Percentiles rank a stretch among this genome's conserved stretches.
Evolutionary conservation across 2,797 vertebrate genomes (phyloP).

Genomic region (Pipistrellus pipistrellus): DNA sequence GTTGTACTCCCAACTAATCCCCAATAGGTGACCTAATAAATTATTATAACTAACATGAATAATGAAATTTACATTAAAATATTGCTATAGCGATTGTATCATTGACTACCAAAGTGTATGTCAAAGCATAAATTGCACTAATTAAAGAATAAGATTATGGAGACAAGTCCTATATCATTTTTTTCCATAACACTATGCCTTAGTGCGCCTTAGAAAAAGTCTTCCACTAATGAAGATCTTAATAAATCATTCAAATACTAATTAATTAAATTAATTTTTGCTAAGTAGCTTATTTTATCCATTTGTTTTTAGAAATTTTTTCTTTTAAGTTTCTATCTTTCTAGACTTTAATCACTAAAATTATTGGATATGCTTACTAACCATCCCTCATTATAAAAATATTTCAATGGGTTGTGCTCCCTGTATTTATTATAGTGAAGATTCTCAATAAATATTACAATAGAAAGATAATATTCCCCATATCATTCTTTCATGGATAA

Average conservation of each 20-base stretch:
- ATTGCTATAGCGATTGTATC: background rate
- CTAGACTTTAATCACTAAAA: background rate
- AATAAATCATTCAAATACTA: background rate
- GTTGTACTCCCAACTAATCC: background rate
- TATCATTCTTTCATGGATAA: background rate
- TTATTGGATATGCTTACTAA: background rate
- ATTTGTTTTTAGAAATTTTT: conserved; percentile 9
- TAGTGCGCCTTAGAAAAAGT: conserved; percentile 5
- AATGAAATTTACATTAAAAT: conserved; percentile 33
- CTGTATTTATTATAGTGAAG: background rate
- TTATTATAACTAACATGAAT: background rate
- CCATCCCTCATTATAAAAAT: background rate
- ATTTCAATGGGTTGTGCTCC: background rate
- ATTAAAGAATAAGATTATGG: background rate
- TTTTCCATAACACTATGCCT: background rate
- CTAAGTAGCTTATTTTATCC: background rate
- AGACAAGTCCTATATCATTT: background rate
- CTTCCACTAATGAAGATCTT: background rate
- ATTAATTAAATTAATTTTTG: background rate
- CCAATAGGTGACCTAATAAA: background rate
- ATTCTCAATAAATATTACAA: background rate
- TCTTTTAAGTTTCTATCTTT: background rate
- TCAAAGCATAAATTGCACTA: background rate
- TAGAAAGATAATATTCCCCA: background rate
- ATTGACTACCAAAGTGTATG: background rate